Percentiles rank a stretch among this genome's conserved stretches.
These are phyloP conservation scores for Paragorgia papillata DNA, from an alignment of 92 coral and sea anemone genomes.

Conservation along the genomic window DNA sequence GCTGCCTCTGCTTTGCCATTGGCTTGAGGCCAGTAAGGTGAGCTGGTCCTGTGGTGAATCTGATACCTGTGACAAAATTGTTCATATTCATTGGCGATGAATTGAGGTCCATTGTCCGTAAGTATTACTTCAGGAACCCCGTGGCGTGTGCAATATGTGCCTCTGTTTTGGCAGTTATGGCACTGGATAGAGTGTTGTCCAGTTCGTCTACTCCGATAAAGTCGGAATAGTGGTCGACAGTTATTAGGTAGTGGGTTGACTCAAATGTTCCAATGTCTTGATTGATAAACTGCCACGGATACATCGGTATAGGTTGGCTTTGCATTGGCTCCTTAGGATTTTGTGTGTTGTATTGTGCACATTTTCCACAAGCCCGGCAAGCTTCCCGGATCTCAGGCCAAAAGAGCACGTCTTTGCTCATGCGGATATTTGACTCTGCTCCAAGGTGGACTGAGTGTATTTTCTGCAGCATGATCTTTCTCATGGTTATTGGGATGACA, in stretches of 20 bases:
- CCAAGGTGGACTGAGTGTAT: conserved; percentile 49
- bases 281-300: conserved; percentile 52
- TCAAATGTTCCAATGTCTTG: conserved; percentile 44
- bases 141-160: conserved; percentile 40
- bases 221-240: conserved; percentile 45
- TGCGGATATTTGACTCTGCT: conserved; percentile 45
- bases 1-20: conserved; percentile 49
- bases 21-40: conserved; percentile 48
- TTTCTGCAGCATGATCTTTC: conserved; percentile 36
- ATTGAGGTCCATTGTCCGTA: conserved; percentile 54
- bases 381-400: conserved; percentile 41
- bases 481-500: conserved; percentile 19
- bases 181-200: conserved; percentile 35
- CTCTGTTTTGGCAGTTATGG: conserved; percentile 32
- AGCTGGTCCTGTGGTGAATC: conserved; percentile 19
- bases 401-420: conserved; percentile 34
- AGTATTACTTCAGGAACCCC: conserved; percentile 30
- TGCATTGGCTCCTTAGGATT: conserved; percentile 46
- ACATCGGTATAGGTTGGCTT: conserved; percentile 44
- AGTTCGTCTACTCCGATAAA: conserved; percentile 42
- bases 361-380: conserved; percentile 48
- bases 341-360: conserved; percentile 52
- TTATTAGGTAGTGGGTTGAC: conserved; percentile 29
- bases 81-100: conserved; percentile 40
- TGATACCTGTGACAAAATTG: conserved; percentile 12